Percentiles rank a stretch among this genome's conserved stretches.
These are phyloP conservation scores for Cheilosia variabilis DNA, from an alignment of 2,888 invertebrate species.

Conservation along the genomic window DNA sequence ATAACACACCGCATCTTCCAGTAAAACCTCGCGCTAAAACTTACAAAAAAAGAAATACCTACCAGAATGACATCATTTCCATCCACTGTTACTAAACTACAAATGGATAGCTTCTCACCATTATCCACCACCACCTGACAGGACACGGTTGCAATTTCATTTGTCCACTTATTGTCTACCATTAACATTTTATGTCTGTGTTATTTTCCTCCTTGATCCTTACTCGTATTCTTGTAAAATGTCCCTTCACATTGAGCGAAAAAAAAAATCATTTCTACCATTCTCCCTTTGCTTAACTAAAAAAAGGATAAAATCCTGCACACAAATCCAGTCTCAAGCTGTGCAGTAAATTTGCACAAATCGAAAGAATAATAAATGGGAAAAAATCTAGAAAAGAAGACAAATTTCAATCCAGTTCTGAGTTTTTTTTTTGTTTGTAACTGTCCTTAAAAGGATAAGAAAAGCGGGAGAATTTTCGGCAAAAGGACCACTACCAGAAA, in stretches of 20 bases:
- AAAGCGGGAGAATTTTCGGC: slow-evolving; percentile 49
- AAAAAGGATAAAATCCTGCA: slow-evolving; percentile 31
- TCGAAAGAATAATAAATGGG: slow-evolving; percentile 56
- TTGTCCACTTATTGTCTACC: slow-evolving; percentile 32
- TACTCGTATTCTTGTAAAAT: slow-evolving; percentile 13
- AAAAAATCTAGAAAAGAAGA: slow-evolving; percentile 51
- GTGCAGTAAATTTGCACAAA: slow-evolving; percentile 68
- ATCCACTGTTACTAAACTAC: slow-evolving; percentile 1
- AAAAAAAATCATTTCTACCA: slow-evolving; percentile 34
- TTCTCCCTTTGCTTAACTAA: slow-evolving; percentile 25
- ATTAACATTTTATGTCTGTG: slow-evolving; percentile 8
- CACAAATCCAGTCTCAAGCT: slow-evolving; percentile 62
- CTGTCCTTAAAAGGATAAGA: slow-evolving; percentile 6
- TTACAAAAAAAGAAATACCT: not conserved
- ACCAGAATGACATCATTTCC: slow-evolving; percentile 41
- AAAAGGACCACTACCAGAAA: slow-evolving; percentile 49
- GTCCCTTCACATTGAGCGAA: slow-evolving; percentile 16
- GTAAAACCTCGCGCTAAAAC: slow-evolving; percentile 3
- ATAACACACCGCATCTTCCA: slow-evolving; percentile 36
- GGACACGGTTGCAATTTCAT: slow-evolving; percentile 59
- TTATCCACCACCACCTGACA: slow-evolving; percentile 58
- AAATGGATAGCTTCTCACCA: slow-evolving; percentile 41
- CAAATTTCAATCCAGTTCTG: slow-evolving; percentile 60
- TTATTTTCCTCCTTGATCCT: slow-evolving; percentile 4
- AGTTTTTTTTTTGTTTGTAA: slow-evolving; percentile 13